Evolutionary conservation across 1,140 invertebrate genomes (phyloP).

Genomic region (Zaprionus vittiger): DNA sequence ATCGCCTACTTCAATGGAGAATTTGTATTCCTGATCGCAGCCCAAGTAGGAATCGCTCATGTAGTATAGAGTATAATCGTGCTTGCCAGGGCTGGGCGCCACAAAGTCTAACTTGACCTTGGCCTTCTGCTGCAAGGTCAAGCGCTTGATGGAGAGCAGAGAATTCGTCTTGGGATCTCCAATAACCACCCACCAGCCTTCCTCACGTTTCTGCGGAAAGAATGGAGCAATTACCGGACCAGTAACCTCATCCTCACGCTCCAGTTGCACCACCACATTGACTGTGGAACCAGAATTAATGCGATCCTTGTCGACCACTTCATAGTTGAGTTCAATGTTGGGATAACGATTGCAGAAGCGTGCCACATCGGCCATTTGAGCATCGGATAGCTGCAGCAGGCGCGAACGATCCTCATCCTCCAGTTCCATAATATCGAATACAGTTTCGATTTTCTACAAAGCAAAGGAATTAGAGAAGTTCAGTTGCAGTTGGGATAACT

Average conservation of each 20-base stretch:
- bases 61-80: slow-evolving; percentile 98
- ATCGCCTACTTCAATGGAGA: slow-evolving; percentile 92
- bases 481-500: rapidly evolving
- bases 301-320: slow-evolving; percentile 93
- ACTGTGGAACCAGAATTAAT: slow-evolving; percentile 93
- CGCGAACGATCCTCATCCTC: slow-evolving; percentile 97
- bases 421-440: slow-evolving; percentile 99
- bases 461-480: not conserved
- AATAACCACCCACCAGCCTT: slow-evolving; percentile 99
- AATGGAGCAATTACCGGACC: slow-evolving; percentile 98
- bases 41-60: slow-evolving; percentile 99
- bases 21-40: slow-evolving; percentile 98
- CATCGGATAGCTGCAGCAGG: slow-evolving; percentile 92
- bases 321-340: slow-evolving; percentile 98
- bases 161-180: slow-evolving; percentile 98
- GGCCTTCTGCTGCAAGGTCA: slow-evolving; percentile 96
- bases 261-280: slow-evolving; percentile 95
- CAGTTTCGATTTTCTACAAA: slow-evolving; percentile 93
- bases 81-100: slow-evolving; percentile 92
- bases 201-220: slow-evolving; percentile 99
- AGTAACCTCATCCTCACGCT: slow-evolving; percentile 98
- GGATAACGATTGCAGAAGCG: slow-evolving; percentile 99
- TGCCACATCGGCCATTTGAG: slow-evolving; percentile 98
- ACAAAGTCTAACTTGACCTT: slow-evolving; percentile 98
- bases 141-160: slow-evolving; percentile 97